These are phyloP conservation scores for Galendromus occidentalis DNA, from an alignment of 1,140 invertebrate species.

Conservation along the genomic window DNA sequence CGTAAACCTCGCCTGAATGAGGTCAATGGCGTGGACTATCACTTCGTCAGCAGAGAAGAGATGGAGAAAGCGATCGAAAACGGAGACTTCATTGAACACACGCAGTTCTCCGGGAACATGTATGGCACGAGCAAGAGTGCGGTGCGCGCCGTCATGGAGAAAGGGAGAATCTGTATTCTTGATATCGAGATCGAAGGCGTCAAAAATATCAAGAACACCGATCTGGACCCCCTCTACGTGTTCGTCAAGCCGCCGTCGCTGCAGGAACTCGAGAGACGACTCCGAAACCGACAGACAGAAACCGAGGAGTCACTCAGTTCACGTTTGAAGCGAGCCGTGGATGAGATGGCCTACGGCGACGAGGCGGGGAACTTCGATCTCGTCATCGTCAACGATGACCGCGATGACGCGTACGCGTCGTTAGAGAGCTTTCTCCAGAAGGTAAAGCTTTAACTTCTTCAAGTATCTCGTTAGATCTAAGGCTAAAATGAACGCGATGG, in stretches of 20 bases:
- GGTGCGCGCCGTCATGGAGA: slow-evolving; percentile 51
- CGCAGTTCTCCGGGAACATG: slow-evolving; percentile 73
- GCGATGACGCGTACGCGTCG: slow-evolving; percentile 62
- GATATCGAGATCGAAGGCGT: slow-evolving; percentile 96
- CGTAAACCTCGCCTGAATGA: slow-evolving; percentile 34
- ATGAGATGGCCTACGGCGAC: slow-evolving; percentile 62
- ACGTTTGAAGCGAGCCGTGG: slow-evolving; percentile 46
- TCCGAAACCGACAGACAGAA: slow-evolving; percentile 62
- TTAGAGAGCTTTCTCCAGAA: slow-evolving; percentile 41
- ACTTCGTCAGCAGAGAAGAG: slow-evolving; percentile 49
- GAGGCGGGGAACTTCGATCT: slow-evolving; percentile 65
- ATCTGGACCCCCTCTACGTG: slow-evolving; percentile 60
- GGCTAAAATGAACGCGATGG: too few species aligned
- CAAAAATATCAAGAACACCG: slow-evolving; percentile 62
- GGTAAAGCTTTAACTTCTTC: not conserved
- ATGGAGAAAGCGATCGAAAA: slow-evolving; percentile 56
- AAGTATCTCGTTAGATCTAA: too few species aligned
- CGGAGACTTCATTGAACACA: slow-evolving; percentile 78
- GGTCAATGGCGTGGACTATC: slow-evolving; percentile 49
- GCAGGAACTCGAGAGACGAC: slow-evolving; percentile 42
- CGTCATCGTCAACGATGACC: slow-evolving; percentile 69
- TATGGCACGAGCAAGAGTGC: slow-evolving; percentile 89
- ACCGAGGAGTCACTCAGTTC: slow-evolving; percentile 58
- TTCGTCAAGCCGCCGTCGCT: slow-evolving; percentile 85
- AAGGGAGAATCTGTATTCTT: slow-evolving; percentile 72